These are phyloP conservation scores for Corythornis cristatus DNA, from an alignment of 2,113 vertebrate species.

Conservation along the genomic window DNA sequence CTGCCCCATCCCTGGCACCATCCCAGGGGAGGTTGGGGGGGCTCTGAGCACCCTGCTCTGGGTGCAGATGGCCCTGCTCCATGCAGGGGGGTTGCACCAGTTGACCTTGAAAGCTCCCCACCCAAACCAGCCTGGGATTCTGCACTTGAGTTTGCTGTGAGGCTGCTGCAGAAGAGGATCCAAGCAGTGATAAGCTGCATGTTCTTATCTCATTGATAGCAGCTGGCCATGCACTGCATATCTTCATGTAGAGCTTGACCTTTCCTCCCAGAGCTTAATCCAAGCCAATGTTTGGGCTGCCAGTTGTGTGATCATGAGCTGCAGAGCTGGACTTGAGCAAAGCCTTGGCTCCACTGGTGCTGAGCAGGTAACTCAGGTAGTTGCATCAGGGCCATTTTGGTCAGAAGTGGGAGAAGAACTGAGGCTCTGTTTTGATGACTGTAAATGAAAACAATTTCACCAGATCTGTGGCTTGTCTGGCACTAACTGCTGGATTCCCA, in stretches of 20 bases:
- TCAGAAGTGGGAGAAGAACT: background rate
- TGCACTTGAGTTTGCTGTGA: background rate
- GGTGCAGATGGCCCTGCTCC: background rate
- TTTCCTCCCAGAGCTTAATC: background rate
- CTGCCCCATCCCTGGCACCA: background rate
- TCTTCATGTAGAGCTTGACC: background rate
- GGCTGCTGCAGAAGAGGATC: rapidly evolving
- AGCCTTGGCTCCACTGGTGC: rapidly evolving
- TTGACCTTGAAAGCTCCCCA: background rate
- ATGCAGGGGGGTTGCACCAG: background rate
- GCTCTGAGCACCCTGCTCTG: background rate
- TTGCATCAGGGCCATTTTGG: background rate
- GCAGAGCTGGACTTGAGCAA: background rate
- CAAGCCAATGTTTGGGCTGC: background rate
- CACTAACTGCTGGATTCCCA: background rate
- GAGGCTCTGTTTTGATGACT: background rate
- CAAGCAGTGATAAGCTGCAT: rapidly evolving
- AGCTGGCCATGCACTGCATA: background rate
- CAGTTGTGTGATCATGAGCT: background rate
- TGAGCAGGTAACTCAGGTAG: background rate
- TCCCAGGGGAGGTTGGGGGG: rapidly evolving
- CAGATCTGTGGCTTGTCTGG: background rate
- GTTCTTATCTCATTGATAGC: background rate
- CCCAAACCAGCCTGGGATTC: background rate
- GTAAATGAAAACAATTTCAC: background rate